Evolutionary conservation across 1,140 invertebrate species (phyloP).

Genomic region (Armadillidium nasatum): DNA sequence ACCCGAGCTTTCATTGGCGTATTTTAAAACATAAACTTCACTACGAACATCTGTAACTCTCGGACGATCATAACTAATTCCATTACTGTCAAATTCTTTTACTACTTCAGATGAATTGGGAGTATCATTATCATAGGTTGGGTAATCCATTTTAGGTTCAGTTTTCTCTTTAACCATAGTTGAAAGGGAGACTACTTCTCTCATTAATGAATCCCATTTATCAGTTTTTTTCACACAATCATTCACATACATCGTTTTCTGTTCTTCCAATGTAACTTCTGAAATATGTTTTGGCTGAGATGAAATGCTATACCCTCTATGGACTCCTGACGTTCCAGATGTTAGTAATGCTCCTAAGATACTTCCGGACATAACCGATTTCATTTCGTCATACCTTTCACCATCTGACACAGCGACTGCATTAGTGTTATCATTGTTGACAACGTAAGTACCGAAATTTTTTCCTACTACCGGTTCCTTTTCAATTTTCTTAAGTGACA

Average conservation of each 20-base stretch:
- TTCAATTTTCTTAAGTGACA: too few species aligned
- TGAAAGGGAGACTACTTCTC: background rate
- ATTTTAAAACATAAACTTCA: constrained; percentile 3
- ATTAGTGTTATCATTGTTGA: too few species aligned
- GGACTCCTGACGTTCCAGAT: background rate
- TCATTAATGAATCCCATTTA: background rate
- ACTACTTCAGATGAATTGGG: background rate
- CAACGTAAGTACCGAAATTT: too few species aligned
- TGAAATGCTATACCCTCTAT: background rate
- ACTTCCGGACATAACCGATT: background rate
- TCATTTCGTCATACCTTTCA: background rate
- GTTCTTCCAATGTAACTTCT: background rate
- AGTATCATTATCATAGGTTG: background rate
- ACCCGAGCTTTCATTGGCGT: background rate
- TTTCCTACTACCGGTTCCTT: too few species aligned
- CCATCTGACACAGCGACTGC: too few species aligned
- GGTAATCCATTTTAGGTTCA: background rate
- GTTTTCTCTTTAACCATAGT: background rate
- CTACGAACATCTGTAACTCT: background rate
- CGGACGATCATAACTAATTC: background rate
- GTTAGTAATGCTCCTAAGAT: background rate
- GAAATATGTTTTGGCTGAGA: background rate
- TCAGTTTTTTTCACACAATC: background rate
- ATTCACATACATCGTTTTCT: too few species aligned
- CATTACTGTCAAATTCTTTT: background rate